A percentile compares a stretch with the other conserved stretches of the same genome.
Conservation (phyloP, 2,888 invertebrate genomes). For the Drosophila kambysellisi region DNA sequence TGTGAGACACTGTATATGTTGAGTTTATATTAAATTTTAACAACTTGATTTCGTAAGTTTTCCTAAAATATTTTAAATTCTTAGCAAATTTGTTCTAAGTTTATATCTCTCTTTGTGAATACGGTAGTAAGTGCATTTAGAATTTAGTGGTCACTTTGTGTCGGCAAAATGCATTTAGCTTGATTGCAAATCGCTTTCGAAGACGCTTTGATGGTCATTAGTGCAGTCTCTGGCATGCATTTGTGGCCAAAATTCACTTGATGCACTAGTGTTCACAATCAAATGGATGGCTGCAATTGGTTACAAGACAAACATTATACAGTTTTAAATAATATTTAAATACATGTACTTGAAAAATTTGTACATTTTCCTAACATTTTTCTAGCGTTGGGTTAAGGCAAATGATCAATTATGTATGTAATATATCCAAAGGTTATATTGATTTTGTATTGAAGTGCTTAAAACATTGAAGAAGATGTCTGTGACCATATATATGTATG, state of each 20-base stretch:
- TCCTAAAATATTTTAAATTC: conserved; percentile 1
- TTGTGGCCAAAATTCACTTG: conserved; percentile 37
- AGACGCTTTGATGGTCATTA: conserved; percentile 22
- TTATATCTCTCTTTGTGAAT: conserved; percentile 4
- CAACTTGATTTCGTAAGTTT: too few relatives aligned
- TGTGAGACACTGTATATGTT: too few relatives aligned
- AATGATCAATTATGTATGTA: neutral
- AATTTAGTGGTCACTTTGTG: conserved; percentile 71
- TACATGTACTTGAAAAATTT: neutral
- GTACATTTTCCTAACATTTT: neutral
- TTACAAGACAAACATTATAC: neutral
- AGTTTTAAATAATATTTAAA: conserved; percentile 7
- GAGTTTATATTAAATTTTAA: too few relatives aligned
- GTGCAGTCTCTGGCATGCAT: conserved; percentile 32
- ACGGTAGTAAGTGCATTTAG: conserved; percentile 56
- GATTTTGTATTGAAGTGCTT: neutral
- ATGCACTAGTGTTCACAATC: conserved; percentile 29
- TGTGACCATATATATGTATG: neutral
- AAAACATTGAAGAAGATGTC: too few relatives aligned
- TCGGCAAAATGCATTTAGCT: conserved; percentile 57
- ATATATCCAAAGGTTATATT: neutral
- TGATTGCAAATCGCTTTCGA: conserved; percentile 54
- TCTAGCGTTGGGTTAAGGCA: neutral
- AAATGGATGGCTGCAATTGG: conserved; percentile 23
- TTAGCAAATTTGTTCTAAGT: too few relatives aligned